Evolutionary conservation across 2,797 vertebrate genomes (phyloP).

Genomic region (Aldrovandia affinis): DNA sequence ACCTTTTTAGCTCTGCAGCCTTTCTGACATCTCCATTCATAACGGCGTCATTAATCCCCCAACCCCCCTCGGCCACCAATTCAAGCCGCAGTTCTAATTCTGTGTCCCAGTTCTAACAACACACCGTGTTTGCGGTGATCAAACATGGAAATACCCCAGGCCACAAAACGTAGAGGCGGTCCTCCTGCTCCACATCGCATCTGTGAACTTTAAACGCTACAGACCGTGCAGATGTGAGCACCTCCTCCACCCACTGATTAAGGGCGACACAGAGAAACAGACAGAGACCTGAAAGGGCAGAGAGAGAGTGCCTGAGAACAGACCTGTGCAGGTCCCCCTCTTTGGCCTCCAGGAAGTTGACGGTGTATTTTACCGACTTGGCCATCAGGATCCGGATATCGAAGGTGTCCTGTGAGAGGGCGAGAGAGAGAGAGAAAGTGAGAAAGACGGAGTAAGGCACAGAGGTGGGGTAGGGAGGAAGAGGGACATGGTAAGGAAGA

Average conservation of each 20-base stretch:
- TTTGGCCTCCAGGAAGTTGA: slow-evolving; percentile 82
- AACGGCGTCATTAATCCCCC: not conserved
- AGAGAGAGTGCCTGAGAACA: not conserved
- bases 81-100: not conserved
- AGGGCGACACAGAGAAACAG: not conserved
- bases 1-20: not conserved
- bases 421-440: slow-evolving; percentile 3
- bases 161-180: not conserved
- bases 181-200: too few species aligned
- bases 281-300: too few species aligned
- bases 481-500: not conserved
- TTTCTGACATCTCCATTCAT: not conserved
- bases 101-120: not conserved
- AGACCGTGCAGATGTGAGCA: not conserved
- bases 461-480: not conserved
- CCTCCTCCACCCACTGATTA: not conserved
- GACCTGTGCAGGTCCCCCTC: slow-evolving; percentile 81
- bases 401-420: slow-evolving; percentile 72
- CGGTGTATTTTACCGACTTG: slow-evolving; percentile 81
- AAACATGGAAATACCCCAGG: not conserved
- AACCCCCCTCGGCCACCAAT: not conserved
- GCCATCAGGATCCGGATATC: slow-evolving; percentile 81
- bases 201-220: too few species aligned
- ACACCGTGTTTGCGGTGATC: not conserved
- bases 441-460: not conserved